phyloP scores from a whole-genome alignment of 2,797 vertebrate genomes.

The Silurus aristotelis region DNA sequence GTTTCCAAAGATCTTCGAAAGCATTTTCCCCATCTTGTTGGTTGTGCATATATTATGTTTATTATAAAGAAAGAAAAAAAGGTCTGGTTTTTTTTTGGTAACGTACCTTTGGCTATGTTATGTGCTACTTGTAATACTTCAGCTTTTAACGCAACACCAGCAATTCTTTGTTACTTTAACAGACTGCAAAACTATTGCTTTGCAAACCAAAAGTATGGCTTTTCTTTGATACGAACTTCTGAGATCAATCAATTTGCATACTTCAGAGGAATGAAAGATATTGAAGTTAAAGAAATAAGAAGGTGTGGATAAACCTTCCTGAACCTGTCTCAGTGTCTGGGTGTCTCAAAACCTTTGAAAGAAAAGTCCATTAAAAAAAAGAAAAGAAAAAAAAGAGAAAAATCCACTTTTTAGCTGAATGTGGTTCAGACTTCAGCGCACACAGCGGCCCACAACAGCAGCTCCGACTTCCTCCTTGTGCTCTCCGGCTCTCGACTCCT shows the following conservation, averaged over 20 bases:
- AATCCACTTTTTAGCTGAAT: constrained; percentile 5
- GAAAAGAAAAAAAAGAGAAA: not conserved
- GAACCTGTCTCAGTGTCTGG: constrained; percentile 8
- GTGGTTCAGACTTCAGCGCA: constrained; percentile 17
- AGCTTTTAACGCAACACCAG: not conserved
- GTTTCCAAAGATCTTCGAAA: constrained; percentile 98
- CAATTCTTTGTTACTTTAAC: constrained; percentile 19
- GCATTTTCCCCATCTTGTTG: constrained; percentile 93
- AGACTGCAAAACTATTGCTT: constrained; percentile 29
- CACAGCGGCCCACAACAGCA: constrained; percentile 63
- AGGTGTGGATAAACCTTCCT: constrained; percentile 30
- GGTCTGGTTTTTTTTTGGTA: constrained; percentile 26
- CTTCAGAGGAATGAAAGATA: constrained; percentile 3
- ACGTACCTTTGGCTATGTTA: constrained; percentile 23
- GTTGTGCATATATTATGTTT: constrained; percentile 69
- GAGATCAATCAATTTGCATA: constrained; percentile 5
- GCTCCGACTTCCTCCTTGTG: constrained; percentile 75
- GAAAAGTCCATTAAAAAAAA: not conserved
- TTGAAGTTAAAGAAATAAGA: not conserved
- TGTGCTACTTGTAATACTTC: constrained; percentile 36
- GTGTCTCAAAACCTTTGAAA: not conserved
- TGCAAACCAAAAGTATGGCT: not conserved
- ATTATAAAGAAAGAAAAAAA: constrained; percentile 19
- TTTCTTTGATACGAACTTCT: constrained; percentile 1
- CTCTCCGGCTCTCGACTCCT: constrained; percentile 67